These are phyloP conservation scores for Tipula vernalis DNA, from an alignment of 2,888 invertebrate species.

Conservation along the genomic window DNA sequence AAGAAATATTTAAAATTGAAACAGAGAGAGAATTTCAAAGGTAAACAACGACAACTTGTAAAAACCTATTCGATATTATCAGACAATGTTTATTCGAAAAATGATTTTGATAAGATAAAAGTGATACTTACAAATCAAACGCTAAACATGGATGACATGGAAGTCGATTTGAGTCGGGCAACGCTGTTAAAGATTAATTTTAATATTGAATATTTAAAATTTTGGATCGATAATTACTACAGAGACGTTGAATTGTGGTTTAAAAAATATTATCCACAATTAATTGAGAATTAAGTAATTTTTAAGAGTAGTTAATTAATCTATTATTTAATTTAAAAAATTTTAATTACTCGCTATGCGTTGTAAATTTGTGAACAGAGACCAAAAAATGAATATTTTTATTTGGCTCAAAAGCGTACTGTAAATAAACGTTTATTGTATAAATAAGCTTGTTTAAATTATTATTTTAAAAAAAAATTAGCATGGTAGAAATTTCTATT, in stretches of 20 bases:
- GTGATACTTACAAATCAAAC: neutral
- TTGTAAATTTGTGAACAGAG: no score
- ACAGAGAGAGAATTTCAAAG: neutral
- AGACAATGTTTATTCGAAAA: neutral
- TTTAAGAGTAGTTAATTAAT: neutral
- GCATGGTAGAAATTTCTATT: no score
- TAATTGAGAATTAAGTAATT: neutral
- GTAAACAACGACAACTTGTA: neutral
- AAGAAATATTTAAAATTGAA: neutral
- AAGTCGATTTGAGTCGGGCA: neutral
- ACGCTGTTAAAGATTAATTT: neutral
- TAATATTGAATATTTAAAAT: neutral
- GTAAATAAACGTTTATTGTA: no score
- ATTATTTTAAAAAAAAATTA: no score
- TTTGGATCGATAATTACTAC: neutral
- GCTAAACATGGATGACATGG: neutral
- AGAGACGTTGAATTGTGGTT: neutral
- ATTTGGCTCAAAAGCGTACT: no score
- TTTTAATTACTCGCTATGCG: no score
- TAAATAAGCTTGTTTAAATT: no score
- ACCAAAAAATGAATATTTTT: no score
- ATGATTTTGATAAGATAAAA: neutral
- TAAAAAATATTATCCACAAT: neutral
- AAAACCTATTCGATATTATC: neutral
- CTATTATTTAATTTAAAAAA: neutral